Base-by-base conservation (phyloP, 2,113 vertebrate genomes). In the Pelecanus crispus region DNA sequence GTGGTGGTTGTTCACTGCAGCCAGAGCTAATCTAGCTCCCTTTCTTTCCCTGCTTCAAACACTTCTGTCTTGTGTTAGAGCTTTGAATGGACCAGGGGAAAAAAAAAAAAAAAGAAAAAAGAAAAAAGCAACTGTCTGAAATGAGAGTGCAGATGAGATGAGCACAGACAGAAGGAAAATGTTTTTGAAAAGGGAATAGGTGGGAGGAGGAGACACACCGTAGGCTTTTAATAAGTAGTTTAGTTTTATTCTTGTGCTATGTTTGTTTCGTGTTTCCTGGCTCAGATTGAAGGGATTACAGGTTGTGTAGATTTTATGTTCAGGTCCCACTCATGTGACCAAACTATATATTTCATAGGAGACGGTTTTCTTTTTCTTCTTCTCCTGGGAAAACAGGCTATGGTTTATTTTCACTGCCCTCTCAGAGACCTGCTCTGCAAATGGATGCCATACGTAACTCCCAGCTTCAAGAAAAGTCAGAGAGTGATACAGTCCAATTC, bases 141-240 rank as follows among this genome's bases (percentile, higher is more conserved):
- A 86, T 93, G 74, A 87, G 42, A 74, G 67, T 28, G 11, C 68
- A 93, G 68, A 90, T 90, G 88, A 96, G 94, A 94, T 83, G 94
- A 96, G 92, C 88, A n/a, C 50, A 96, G 96, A 80, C 88, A 92
- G 92, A 94, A 79, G 47, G 58, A 94, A 94, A 87, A 72, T 88
- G 95, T 94, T 95, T 97, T 96, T 96, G 93, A 94, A 96, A 95
- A 97, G 81, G n/a, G 81, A 95, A 92, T 92, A 79, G 92, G 96
- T 96, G 84, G 94, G 95, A 95, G 97, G 96, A 97, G 70, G 91
- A 95, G 96, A 96, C 96, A 95, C 95, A 91, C 86, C 0, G 81
- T 95, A 94, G 95, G 95, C 78, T 96, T 95, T 92, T 97, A 97
- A 96, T 97, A 95, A 96, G 95, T 94, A 94, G 97, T 96, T 96